Conservation (phyloP, 2,888 invertebrate genomes). For the Nomada fucata region DNA sequence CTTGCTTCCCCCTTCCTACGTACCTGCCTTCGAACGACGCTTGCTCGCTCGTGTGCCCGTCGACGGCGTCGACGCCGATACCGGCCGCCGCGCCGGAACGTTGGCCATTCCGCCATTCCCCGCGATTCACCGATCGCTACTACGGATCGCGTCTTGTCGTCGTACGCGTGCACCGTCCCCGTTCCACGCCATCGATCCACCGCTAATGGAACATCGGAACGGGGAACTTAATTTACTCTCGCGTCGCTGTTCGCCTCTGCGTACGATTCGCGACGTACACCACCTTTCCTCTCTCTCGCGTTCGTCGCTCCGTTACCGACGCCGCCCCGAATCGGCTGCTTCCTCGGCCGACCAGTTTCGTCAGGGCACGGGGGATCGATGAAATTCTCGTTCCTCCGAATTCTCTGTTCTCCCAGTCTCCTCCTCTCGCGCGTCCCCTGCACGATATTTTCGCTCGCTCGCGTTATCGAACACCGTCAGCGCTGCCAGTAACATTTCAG, state of each 20-base stretch:
- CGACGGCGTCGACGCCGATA: slow-evolving; percentile 63
- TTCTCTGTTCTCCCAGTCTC: background rate
- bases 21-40: slow-evolving; percentile 54
- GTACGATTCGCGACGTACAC: slow-evolving; percentile 33
- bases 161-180: background rate
- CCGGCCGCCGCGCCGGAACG: slow-evolving; percentile 23
- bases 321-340: background rate
- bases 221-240: slow-evolving; percentile 49
- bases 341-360: background rate
- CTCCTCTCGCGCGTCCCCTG: too few relatives aligned
- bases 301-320: background rate
- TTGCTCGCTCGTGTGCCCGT: slow-evolving; percentile 54
- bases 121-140: slow-evolving; percentile 48
- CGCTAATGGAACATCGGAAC: slow-evolving; percentile 52
- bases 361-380: background rate
- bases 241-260: slow-evolving; percentile 33
- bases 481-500: background rate
- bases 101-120: slow-evolving; percentile 41
- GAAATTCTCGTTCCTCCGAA: background rate
- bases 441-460: too few relatives aligned
- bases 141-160: slow-evolving; percentile 52
- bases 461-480: too few relatives aligned
- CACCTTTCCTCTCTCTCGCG: background rate
- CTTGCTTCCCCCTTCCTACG: slow-evolving; percentile 44
- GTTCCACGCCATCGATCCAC: slow-evolving; percentile 36